Base-by-base conservation (phyloP, 2,888 invertebrate species). In the Taenaris catops region DNA sequence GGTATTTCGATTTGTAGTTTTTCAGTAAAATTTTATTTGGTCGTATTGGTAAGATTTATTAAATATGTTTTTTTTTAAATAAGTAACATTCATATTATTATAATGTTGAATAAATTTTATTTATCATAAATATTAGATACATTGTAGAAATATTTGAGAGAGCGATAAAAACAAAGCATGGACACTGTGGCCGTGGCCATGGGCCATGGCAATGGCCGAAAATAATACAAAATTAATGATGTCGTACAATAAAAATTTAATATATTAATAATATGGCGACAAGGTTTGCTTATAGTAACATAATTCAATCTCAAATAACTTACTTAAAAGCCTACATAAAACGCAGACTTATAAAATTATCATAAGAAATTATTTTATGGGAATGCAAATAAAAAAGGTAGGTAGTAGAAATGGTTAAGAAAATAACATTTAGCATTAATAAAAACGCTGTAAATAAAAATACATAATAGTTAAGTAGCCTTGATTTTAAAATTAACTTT, bases 291-390 rank as follows among this genome's bases (percentile, higher is more conserved):
- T 38, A 41, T 17, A 34, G 20, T 39, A 46, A 38, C 28, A 46
- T 36, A 44, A 38, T 31, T 39, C 32, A 39, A 41, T 36, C 39
- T 34, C 33, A 44, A 44, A 44, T 47, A 47, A 47, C 41, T 47
- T 47, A 78, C 70, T 73, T 76, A 79, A 59, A 65, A 72, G 80
- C 66, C 80, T 81, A 74, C 81, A 67, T 83, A 81, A 80, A 84
- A 86, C 84, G 84, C 76, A 86, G 83, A 70, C 79, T 32, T 56
- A 49, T 59, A 65, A 71, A 74, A 63, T 65, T 69, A 68, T 69
- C 71, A 58, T 67, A 63, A 33, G 49, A 67, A 68, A 62, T 45
- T 55, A 63, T 58, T 32, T 60, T 53, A 56, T 49, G 49, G 50
- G 46, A 53, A 55, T 50, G 47, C 48, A 49, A 53, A 49, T 32